Evolutionary conservation across 2,888 invertebrate species (phyloP).

Genomic region (Oligia latruncula): DNA sequence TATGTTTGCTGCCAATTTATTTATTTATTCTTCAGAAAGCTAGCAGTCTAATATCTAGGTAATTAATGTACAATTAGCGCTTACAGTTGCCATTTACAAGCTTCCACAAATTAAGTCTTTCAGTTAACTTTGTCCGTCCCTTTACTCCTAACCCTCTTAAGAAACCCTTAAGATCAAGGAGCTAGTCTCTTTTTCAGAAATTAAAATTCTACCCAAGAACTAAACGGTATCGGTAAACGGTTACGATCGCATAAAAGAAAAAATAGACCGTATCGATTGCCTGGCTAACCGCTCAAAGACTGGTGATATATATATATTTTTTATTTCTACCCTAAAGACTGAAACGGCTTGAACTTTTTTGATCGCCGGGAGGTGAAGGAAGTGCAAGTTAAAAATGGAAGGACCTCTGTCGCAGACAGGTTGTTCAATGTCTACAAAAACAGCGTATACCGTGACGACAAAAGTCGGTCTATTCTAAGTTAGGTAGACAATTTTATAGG

Average conservation of each 20-base stretch:
- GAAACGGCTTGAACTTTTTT: slow-evolving; percentile 16
- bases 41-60: neutral
- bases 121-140: neutral
- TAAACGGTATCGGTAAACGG: slow-evolving; percentile 17
- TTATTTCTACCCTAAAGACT: neutral
- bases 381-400: slow-evolving; percentile 36
- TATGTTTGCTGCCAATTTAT: neutral
- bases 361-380: neutral
- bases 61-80: neutral
- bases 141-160: neutral
- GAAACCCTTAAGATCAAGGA: neutral
- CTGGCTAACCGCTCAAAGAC: slow-evolving; percentile 7
- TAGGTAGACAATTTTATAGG: neutral
- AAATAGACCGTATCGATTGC: slow-evolving; percentile 5
- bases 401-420: slow-evolving; percentile 38
- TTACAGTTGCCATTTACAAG: neutral
- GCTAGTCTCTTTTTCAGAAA: no score
- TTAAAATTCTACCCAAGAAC: slow-evolving; percentile 19
- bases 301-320: slow-evolving; percentile 20
- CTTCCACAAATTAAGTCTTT: neutral
- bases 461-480: slow-evolving; percentile 15
- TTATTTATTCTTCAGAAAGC: no score
- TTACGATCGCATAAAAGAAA: slow-evolving; percentile 13
- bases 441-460: neutral
- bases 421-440: slow-evolving; percentile 36